Evolutionary conservation across 2,113 vertebrate genomes (phyloP).

Genomic region (Catharus bicknelli): DNA sequence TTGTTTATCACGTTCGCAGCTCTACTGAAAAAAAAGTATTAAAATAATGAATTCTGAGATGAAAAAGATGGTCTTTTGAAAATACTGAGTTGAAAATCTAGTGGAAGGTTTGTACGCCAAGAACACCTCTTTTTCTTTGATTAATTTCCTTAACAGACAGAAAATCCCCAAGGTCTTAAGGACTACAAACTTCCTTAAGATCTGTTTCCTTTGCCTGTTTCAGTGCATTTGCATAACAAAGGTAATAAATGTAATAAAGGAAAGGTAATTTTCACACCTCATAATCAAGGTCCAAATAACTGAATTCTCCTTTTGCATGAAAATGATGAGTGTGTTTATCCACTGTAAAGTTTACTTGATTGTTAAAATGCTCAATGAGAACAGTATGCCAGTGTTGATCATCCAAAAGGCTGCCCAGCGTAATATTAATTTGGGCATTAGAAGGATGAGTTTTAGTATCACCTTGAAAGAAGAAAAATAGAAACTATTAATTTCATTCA

Average conservation of each 20-base stretch:
- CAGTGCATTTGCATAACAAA: background rate
- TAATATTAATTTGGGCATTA: conserved; percentile 68
- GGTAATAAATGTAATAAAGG: conserved; percentile 24
- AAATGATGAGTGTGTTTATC: conserved; percentile 84
- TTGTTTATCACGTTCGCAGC: background rate
- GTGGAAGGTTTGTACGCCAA: background rate
- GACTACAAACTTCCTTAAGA: background rate
- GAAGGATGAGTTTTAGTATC: conserved; percentile 63
- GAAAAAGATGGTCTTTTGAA: background rate
- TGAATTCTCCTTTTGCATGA: conserved; percentile 77
- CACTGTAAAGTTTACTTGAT: conserved; percentile 89
- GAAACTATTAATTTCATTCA: conserved; percentile 39
- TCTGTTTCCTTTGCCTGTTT: background rate
- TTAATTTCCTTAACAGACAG: background rate
- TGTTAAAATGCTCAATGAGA: conserved; percentile 80
- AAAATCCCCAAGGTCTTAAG: background rate
- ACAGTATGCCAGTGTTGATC: conserved; percentile 93
- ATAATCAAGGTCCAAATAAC: conserved; percentile 81
- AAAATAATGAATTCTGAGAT: background rate
- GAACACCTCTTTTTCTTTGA: background rate
- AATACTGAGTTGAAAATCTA: background rate
- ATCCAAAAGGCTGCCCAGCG: conserved; percentile 88
- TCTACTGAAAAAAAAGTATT: background rate
- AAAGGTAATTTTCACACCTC: conserved; percentile 83
- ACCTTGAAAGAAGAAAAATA: conserved; percentile 73